Evolutionary conservation across 2,113 vertebrate genomes (phyloP), one percentile per base, ranked within the genome.

Genomic region (Numenius arquata): DNA sequence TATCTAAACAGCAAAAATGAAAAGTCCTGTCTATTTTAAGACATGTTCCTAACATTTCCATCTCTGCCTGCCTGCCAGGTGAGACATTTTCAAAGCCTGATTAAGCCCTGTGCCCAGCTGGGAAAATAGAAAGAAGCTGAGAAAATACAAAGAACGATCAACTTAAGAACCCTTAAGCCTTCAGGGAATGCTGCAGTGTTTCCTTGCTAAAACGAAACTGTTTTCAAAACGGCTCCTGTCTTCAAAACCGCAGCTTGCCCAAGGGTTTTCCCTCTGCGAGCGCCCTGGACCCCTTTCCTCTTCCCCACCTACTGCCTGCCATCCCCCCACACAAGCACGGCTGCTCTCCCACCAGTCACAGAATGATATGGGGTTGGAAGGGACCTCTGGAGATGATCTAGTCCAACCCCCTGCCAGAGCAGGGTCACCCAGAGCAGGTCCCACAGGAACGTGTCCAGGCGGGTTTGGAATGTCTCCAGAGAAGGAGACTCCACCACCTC

Each of bases 151-250:
- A 59, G 32, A 79, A 65, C 1, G 6, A 90, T 72, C 11, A 2
- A 58, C 52, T 58, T 27, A 74, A 77, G 55, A 73, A 59, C 21
- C 55, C 59, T 20, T 4, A 36, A 59, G 36, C 20, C 45, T 81
- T 17, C 45, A 38, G 6, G 30, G 38, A 74, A 53, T 0, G 0
- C 12, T 47, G 55, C 21, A 32, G 50, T 2, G 7, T 36, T 58
- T 71, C 61, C 65, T 52, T 21, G 52, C 45, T 83, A 19, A 55
- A 50, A 76, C 3, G 23, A 71, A 41, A 9, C 30, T 8, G n/a
- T 27, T 29, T 50, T 29, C 43, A 32, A 61, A 80, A 34, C 13
- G 9, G 20, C 1, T 56, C 25, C 56, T 56, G 40, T 40, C 72
- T 85, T 67, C 52, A 26, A 61, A 80, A 47, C 3, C 1, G 0